phyloP scores from a whole-genome alignment of 2,888 invertebrate genomes.

The Loripinus fragilis region DNA sequence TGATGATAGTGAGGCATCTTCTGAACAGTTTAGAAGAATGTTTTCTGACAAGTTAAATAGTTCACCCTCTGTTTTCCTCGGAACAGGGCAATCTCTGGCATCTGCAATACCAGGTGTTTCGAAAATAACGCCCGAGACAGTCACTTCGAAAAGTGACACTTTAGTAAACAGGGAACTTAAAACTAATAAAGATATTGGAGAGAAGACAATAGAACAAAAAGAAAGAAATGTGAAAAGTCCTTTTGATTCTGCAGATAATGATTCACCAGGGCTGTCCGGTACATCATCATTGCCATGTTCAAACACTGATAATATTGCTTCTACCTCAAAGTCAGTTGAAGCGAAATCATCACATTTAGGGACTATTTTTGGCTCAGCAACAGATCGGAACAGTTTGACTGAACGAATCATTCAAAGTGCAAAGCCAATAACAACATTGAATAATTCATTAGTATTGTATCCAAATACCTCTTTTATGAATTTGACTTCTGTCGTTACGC shows the following conservation, averaged over 20 bases:
- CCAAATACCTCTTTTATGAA: constrained; percentile 1
- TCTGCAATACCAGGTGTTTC: not conserved
- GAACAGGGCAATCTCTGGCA: not conserved
- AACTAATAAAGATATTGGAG: no score
- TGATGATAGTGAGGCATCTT: constrained; percentile 50
- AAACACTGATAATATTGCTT: not conserved
- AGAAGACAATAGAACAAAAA: no score
- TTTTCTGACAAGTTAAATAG: constrained; percentile 10
- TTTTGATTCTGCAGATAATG: no score
- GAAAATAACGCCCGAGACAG: not conserved
- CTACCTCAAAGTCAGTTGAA: not conserved
- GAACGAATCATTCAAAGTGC: no score
- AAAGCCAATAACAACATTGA: not conserved
- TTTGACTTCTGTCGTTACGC: not conserved
- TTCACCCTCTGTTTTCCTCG: not conserved
- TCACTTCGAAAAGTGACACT: not conserved
- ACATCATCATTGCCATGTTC: not conserved
- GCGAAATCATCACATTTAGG: not conserved
- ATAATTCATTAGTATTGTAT: not conserved
- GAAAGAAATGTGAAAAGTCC: no score
- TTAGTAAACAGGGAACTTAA: not conserved
- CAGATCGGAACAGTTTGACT: no score
- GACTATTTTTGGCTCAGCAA: no score
- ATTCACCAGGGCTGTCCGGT: no score
- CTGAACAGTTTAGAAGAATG: constrained; percentile 45